Conservation (phyloP, 2,797 vertebrate genomes). For the Clamator glandarius region DNA sequence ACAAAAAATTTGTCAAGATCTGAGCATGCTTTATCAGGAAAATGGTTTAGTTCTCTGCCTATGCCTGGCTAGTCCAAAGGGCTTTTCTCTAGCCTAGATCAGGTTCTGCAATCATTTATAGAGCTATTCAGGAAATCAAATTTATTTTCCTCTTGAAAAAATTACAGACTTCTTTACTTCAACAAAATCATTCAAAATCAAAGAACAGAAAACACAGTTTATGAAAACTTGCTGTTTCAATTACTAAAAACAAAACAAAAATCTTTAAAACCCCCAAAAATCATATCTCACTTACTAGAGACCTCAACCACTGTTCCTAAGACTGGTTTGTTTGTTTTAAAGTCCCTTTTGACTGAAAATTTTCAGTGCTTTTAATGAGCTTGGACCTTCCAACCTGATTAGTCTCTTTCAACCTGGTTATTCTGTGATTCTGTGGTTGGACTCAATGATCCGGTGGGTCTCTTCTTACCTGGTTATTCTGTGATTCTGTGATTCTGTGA, state of each 20-base stretch:
- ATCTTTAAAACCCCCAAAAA: neutral
- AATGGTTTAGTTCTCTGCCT: neutral
- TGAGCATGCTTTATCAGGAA: neutral
- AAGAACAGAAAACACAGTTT: neutral
- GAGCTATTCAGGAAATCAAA: conserved; percentile 27
- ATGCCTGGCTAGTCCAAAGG: neutral
- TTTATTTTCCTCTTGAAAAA: conserved; percentile 11
- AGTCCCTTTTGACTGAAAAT: neutral
- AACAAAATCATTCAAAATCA: neutral
- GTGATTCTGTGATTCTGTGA: too few species aligned
- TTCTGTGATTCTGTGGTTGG: too few species aligned
- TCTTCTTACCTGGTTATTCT: too few species aligned
- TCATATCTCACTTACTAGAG: neutral
- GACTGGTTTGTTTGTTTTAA: neutral
- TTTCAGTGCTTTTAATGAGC: neutral
- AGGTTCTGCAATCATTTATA: conserved; percentile 8
- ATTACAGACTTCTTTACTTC: neutral
- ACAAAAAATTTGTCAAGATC: neutral
- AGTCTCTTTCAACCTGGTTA: too few species aligned
- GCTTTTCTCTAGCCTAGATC: neutral
- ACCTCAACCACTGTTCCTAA: neutral
- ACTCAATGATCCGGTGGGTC: too few species aligned
- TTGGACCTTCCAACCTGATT: too few species aligned
- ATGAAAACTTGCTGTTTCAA: conserved; percentile 2
- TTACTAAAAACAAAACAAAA: conserved; percentile 10